phyloP scores from a whole-genome alignment of 2,888 invertebrate species.

The Lissocephala sabroskyi region DNA sequence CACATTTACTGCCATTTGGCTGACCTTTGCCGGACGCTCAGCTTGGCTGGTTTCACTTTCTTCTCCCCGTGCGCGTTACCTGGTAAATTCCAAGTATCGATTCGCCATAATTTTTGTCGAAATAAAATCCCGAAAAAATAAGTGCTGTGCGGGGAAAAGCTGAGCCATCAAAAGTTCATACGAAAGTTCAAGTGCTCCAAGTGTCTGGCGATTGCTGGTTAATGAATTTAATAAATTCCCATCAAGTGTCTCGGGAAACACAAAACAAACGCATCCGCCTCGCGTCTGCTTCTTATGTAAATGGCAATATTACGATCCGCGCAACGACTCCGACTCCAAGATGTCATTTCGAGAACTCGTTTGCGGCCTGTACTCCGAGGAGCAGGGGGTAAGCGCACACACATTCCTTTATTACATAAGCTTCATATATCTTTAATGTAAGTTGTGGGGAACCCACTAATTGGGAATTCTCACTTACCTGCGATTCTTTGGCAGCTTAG shows the following conservation, averaged over 20 bases:
- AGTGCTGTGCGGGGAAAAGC: slow-evolving; percentile 13
- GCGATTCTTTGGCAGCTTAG: too few relatives aligned
- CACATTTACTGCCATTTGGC: slow-evolving; percentile 29
- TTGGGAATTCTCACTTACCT: too few relatives aligned
- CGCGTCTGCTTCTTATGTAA: too few relatives aligned
- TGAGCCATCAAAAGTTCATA: slow-evolving; percentile 47
- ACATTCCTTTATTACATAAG: too few relatives aligned
- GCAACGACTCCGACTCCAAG: too few relatives aligned
- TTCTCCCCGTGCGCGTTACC: slow-evolving; percentile 27
- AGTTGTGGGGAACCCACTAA: too few relatives aligned
- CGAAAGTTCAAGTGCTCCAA: slow-evolving; percentile 39
- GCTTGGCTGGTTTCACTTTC: slow-evolving; percentile 50
- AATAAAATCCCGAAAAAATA: neutral
- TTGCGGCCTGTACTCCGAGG: slow-evolving; percentile 77
- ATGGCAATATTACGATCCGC: neutral
- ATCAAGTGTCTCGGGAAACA: slow-evolving; percentile 26
- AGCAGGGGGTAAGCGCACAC: slow-evolving; percentile 75
- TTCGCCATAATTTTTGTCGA: neutral
- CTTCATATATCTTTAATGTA: too few relatives aligned
- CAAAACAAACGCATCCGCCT: slow-evolving; percentile 5
- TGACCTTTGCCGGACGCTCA: slow-evolving; percentile 48
- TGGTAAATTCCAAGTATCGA: neutral
- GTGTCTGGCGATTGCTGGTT: slow-evolving; percentile 1
- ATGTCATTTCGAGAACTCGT: slow-evolving; percentile 75
- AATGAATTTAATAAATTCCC: slow-evolving; percentile 29